phyloP scores from a whole-genome alignment of 1,140 invertebrate genomes.

The Neodiprion pinetum region DNA sequence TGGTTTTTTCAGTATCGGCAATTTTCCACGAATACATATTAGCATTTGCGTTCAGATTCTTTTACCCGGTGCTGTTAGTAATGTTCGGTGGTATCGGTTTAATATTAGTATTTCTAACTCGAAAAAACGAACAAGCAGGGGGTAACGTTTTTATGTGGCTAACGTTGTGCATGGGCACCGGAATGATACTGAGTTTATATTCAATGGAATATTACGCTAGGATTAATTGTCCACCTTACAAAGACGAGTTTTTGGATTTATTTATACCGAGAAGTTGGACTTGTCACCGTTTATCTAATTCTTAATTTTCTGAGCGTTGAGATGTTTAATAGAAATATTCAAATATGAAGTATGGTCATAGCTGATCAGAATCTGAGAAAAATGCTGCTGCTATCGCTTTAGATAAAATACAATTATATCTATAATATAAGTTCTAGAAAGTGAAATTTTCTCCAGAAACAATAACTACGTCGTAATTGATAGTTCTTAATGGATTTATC shows the following conservation, averaged over 20 bases:
- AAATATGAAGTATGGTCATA: no score
- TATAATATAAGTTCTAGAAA: no score
- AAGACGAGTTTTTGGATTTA: constrained; percentile 57
- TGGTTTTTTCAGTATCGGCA: constrained; percentile 73
- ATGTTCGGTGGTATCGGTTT: constrained; percentile 71
- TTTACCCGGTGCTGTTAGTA: constrained; percentile 85
- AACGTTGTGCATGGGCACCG: constrained; percentile 77
- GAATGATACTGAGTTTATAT: constrained; percentile 79
- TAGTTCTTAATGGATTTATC: no score
- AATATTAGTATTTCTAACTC: constrained; percentile 65
- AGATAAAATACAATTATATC: not conserved
- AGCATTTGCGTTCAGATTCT: constrained; percentile 78
- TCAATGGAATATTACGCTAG: constrained; percentile 86
- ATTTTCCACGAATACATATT: constrained; percentile 88
- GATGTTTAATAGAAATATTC: not conserved
- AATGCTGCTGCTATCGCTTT: not conserved
- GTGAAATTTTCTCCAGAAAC: no score
- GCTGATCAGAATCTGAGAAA: not conserved
- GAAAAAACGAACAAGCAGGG: constrained; percentile 59
- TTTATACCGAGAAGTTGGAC: constrained; percentile 68
- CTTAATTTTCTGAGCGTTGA: not conserved
- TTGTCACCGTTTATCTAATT: constrained; percentile 44
- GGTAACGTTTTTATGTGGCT: constrained; percentile 87
- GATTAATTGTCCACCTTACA: constrained; percentile 72
- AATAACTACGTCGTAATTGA: no score